Evolutionary conservation across 2,797 vertebrate genomes (phyloP), one percentile per base, ranked within the genome.

Genomic region (Neostethus bicornis): DNA sequence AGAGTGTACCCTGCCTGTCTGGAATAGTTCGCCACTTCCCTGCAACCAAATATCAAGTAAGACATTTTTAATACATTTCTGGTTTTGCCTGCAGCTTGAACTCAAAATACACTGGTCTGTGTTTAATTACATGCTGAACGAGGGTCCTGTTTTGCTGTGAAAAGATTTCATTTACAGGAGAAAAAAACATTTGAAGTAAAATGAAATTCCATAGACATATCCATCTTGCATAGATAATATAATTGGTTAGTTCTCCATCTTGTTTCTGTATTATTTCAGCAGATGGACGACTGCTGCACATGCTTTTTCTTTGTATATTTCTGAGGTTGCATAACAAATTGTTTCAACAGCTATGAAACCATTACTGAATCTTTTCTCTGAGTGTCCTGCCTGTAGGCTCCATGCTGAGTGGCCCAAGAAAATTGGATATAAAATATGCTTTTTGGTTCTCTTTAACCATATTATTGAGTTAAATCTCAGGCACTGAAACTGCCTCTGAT

Each of bases 381-480:
- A 84, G 65, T 49, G 44, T 61, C 44, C 47, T 69, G 48, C 70
- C 75, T 4, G 11, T 57, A 66, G 71, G 64, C 74, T 43, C 23
- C 43, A 67, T 46, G 50, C 72, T 28, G 28, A 12, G 5, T 53
- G 46, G 61, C 53, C 29, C 38, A 43, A 70, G 48, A 62, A 81
- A 79, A 80, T 68, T 78, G 68, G 66, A 80, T 67, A 55, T 75
- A 75, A 75, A 84, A 80, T 74, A 45, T 66, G 63, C 73, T 66
- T 77, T 42, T 52, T 70, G 56, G 60, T 69, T 64, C 42, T 58
- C 61, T 71, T 55, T 46, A 69, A 76, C 69, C 53, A 66, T 47
- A 73, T 58, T 61, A 63, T 45, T 41, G 57, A 42, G 64, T 55
- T 75, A 65, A 76, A 67, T 76, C 66, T 69, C 31, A 46, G 16